These are phyloP conservation scores for Uria aalge DNA, from an alignment of 2,113 vertebrate species.

Conservation along the genomic window DNA sequence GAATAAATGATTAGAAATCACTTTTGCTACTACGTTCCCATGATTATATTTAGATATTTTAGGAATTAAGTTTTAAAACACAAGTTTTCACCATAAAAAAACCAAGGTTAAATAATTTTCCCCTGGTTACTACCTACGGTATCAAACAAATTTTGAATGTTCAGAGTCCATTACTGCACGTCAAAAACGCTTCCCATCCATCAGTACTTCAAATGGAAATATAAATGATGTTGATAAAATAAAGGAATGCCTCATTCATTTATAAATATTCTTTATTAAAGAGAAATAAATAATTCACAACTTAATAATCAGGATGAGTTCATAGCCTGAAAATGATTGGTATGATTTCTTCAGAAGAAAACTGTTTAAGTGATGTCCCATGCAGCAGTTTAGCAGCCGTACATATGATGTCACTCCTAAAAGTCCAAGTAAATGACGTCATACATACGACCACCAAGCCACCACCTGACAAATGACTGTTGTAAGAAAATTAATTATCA, in stretches of 20 bases:
- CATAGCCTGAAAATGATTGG: background rate
- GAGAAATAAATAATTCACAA: conserved; percentile 30
- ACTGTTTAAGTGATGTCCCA: conserved; percentile 75
- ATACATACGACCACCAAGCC: conserved; percentile 96
- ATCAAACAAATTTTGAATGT: background rate
- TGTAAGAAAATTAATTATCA: background rate
- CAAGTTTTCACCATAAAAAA: background rate
- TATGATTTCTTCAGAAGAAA: conserved; percentile 43
- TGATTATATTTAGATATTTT: background rate
- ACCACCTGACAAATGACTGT: conserved; percentile 73
- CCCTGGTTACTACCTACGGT: background rate
- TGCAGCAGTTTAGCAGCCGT: conserved; percentile 95
- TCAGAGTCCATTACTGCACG: background rate
- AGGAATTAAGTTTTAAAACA: background rate
- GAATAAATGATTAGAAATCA: background rate
- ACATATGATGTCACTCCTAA: conserved; percentile 98
- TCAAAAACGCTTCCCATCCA: background rate
- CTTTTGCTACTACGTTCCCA: background rate
- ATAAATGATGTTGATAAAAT: background rate
- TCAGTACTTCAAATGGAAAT: background rate
- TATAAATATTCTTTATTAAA: conserved; percentile 45
- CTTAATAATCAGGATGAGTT: background rate
- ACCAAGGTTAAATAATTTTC: background rate
- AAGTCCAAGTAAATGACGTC: conserved; percentile 93
- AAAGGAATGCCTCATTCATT: background rate